phyloP scores from a whole-genome alignment of 2,797 vertebrate species.

The Myripristis murdjan region DNA sequence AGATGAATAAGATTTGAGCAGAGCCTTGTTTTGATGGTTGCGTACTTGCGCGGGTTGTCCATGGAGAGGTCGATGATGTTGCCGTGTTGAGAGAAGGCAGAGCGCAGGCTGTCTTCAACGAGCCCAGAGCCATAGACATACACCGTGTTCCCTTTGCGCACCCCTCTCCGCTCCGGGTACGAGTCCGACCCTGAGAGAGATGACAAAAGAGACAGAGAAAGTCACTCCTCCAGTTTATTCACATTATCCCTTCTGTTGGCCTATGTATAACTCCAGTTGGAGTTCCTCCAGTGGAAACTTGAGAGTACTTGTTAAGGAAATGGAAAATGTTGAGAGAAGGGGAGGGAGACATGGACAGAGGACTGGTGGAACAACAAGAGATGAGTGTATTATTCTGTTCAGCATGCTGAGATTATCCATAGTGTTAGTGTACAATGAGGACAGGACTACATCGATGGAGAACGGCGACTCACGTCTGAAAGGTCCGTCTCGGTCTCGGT shows the following conservation, averaged over 20 bases:
- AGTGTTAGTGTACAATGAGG: background rate
- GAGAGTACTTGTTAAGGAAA: too few relatives aligned
- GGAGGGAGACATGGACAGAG: too few relatives aligned
- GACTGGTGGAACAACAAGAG: background rate
- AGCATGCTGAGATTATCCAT: background rate
- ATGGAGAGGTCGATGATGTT: conserved; percentile 94
- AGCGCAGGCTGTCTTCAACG: conserved; percentile 88
- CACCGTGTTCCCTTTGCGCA: conserved; percentile 93
- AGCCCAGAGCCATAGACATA: conserved; percentile 93
- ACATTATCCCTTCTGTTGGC: background rate
- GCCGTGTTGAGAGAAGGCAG: conserved; percentile 90
- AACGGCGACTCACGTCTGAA: conserved; percentile 82
- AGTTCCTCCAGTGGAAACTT: background rate
- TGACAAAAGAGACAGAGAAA: background rate
- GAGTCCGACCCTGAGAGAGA: conserved; percentile 89
- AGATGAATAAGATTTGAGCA: background rate
- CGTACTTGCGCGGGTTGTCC: conserved; percentile 93
- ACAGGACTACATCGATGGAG: background rate
- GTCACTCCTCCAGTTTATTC: background rate
- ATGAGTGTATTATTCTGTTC: background rate
- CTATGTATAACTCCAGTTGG: too few relatives aligned
- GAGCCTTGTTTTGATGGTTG: background rate
- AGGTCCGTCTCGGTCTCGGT: conserved; percentile 75
- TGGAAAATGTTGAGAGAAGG: too few relatives aligned
- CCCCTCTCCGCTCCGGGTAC: conserved; percentile 89